Evolutionary conservation across 1,140 invertebrate genomes (phyloP), one percentile per base, ranked within the genome.

Genomic region (Battus philenor): DNA sequence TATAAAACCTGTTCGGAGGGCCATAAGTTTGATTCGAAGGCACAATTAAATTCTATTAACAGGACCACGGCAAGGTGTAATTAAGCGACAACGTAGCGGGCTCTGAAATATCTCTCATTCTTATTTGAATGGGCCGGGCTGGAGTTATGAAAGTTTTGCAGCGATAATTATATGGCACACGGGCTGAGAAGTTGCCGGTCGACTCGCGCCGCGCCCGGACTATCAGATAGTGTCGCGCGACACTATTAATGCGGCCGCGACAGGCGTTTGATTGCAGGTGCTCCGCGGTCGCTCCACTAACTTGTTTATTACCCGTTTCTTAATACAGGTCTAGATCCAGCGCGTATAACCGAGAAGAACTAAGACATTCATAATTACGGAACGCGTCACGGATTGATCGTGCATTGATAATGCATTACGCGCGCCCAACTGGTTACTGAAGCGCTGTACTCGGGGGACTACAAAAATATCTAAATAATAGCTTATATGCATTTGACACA

Each of bases 31-130:
- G 55, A 60, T 60, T 58, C 47, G 36, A 59, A 54, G 59, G 44
- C 51, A 70, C 64, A 78, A 84, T 81, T 81, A 72, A 78, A 79
- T 70, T 82, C 80, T 79, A 84, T 80, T 80, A 78, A 56, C 55
- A 66, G 59, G 68, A 68, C 56, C 59, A 59, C 54, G 52, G 62
- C 58, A 69, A 62, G 52, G 38, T 75, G 59, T 71, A 74, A 81
- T 81, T 79, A 80, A 68, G 59, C 47, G 66, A 69, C 70, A 74
- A 70, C 58, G 60, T 55, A 52, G 58, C 58, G 54, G 62, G 48
- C 50, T 36, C 47, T 74, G 66, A 80, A 78, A 69, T 80, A 75
- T 83, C 58, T 79, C 61, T 75, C 63, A 72, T 74, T 76, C 68
- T 73, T 67, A 68, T 73, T 68, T 70, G 56, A 71, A 61, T 52